phyloP scores from a whole-genome alignment of 2,888 invertebrate species.

The Polydrusus tereticollis region DNA sequence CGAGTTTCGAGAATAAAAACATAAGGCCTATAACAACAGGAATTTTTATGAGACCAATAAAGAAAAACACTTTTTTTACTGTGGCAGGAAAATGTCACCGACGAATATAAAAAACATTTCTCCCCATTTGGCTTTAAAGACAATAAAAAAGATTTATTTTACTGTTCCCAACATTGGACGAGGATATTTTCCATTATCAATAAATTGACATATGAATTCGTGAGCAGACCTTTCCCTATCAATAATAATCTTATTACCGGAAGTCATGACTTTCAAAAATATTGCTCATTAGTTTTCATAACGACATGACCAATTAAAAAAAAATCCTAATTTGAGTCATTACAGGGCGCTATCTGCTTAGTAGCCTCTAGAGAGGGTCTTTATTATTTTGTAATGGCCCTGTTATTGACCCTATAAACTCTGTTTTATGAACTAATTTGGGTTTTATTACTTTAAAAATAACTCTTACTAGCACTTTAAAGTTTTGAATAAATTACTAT shows the following conservation, averaged over 20 bases:
- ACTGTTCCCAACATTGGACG: not conserved
- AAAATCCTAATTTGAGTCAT: too few species aligned
- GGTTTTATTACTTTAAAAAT: not conserved
- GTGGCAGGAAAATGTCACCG: not conserved
- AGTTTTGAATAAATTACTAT: not conserved
- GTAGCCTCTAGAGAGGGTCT: too few species aligned
- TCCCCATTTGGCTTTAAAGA: not conserved
- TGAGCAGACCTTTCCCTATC: too few species aligned
- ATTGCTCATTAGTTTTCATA: too few species aligned
- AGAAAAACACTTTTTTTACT: not conserved
- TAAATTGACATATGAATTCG: too few species aligned
- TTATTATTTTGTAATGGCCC: too few species aligned
- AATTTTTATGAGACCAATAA: not conserved
- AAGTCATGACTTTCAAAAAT: too few species aligned
- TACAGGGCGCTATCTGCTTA: not conserved
- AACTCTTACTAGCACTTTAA: not conserved
- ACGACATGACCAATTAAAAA: not conserved
- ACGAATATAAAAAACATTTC: not conserved
- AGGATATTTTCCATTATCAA: not conserved
- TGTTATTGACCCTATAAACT: too few species aligned
- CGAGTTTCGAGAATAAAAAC: too few species aligned
- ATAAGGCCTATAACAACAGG: not conserved
- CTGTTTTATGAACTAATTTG: not conserved
- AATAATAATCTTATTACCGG: too few species aligned
- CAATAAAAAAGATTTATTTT: not conserved